Percentiles rank a stretch among this genome's conserved stretches.
Conservation (phyloP, 2,888 invertebrate species). For the Limnephilus lunatus region DNA sequence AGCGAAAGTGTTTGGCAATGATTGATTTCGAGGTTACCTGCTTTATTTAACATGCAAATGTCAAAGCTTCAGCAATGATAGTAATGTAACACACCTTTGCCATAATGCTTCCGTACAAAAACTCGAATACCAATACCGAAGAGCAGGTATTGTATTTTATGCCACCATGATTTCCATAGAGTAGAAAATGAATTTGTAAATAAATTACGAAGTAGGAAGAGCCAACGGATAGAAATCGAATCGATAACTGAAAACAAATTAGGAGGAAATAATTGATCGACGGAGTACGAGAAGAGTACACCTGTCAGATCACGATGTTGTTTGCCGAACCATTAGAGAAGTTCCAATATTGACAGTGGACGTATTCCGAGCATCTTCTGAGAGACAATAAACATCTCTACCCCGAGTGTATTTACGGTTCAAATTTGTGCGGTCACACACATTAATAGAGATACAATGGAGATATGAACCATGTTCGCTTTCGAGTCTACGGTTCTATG, state of each 20-base stretch:
- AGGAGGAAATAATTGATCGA: conserved; percentile 52
- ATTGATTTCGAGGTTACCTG: conserved; percentile 49
- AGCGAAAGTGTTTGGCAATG: conserved; percentile 48
- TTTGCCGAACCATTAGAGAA: conserved; percentile 47
- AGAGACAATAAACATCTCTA: conserved; percentile 33
- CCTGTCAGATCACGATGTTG: conserved; percentile 59
- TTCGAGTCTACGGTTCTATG: conserved; percentile 40
- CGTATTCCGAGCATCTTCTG: conserved; percentile 10
- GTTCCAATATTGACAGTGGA: conserved; percentile 35
- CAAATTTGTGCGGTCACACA: neutral
- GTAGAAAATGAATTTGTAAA: conserved; percentile 4
- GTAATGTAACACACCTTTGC: conserved; percentile 10
- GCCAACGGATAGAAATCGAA: conserved; percentile 12
- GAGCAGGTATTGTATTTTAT: neutral
- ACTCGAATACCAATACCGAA: neutral
- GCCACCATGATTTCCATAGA: neutral
- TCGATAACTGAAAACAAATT: conserved; percentile 51
- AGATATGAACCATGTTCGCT: conserved; percentile 28
- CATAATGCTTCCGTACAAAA: conserved; percentile 28
- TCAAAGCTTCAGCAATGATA: neutral
- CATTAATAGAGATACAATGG: neutral
- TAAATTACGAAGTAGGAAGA: neutral
- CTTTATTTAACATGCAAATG: conserved; percentile 32
- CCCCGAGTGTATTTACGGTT: conserved; percentile 29
- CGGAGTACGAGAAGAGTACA: conserved; percentile 39